phyloP scores from a whole-genome alignment of 2,888 invertebrate species.

The Panzeria rudis region DNA sequence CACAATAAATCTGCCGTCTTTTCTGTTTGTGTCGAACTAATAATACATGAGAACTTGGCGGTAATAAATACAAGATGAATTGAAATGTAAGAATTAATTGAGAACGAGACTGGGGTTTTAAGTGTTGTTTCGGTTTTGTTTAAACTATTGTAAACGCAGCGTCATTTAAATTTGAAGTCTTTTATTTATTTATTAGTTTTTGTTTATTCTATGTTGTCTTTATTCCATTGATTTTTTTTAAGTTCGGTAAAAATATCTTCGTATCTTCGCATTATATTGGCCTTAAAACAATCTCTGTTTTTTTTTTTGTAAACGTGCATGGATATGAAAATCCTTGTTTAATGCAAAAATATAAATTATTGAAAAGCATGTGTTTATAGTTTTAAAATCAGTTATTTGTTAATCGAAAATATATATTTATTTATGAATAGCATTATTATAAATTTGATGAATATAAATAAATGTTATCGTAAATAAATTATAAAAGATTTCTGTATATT shows the following conservation, averaged over 20 bases:
- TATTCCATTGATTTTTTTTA: not conserved
- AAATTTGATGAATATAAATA: constrained; percentile 61
- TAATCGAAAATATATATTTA: constrained; percentile 60
- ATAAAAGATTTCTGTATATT: constrained; percentile 4
- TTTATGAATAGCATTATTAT: constrained; percentile 56
- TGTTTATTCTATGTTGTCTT: constrained; percentile 12
- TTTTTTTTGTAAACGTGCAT: not conserved
- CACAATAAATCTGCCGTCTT: constrained; percentile 75
- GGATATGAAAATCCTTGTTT: not conserved
- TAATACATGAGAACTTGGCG: too few species aligned
- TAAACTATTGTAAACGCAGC: not conserved
- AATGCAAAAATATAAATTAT: constrained; percentile 25
- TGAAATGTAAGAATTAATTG: constrained; percentile 22
- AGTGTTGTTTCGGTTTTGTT: constrained; percentile 22
- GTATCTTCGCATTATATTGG: not conserved
- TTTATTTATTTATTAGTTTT: not conserved
- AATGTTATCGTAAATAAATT: constrained; percentile 65
- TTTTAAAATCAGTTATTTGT: constrained; percentile 65
- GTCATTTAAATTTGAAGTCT: constrained; percentile 2
- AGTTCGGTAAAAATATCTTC: not conserved
- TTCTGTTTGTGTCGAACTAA: not conserved
- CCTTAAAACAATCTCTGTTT: not conserved
- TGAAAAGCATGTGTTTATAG: constrained; percentile 35
- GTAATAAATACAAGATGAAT: too few species aligned
- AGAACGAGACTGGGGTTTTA: constrained; percentile 43